Evolutionary conservation across 2,113 vertebrate genomes (phyloP), one percentile per base, ranked within the genome.

Genomic region (Nothobranchius furzeri): DNA sequence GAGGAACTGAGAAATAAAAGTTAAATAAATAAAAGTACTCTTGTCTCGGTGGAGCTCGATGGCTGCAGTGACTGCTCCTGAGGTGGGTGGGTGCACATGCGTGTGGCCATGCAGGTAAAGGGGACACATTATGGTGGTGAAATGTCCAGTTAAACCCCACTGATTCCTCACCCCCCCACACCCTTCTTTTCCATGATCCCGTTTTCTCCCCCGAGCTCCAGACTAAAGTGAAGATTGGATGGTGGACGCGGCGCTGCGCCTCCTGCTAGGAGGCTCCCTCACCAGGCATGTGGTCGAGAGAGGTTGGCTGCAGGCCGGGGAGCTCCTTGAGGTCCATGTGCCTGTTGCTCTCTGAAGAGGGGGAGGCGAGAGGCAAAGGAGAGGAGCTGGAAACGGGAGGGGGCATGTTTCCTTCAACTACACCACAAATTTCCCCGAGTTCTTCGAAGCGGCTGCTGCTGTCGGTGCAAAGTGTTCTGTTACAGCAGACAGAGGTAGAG

Each of bases 281-380:
- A 99, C 96, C 97, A 92, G 96, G 95, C 94, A 93, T 90, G 93
- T 90, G 93, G 90, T 95, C 95, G 92, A 93, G 83, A 76, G 88
- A 71, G 76, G 87, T 47, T 70, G 94, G 35, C 72, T 88, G 89
- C 42, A 79, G 37, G 88, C 94, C 90, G 90, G 93, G 94, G 86
- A 93, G 92, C 89, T 96, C 95, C 91, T 93, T 93, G 65, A 92
- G 81, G 89, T 90, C 92, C 88, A 92, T 88, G 87, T 94, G 94
- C 89, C 93, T 70, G 82, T 84, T 83, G 92, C 90, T 87, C 60
- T 85, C 84, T 43, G 90, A 88, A 75, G 92, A 91, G 90, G 20
- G 20, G 1, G 63, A 73, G 17, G 57, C 53, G 43, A 71, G 68
- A 48, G 77, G 60, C 15, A 74, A 70, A 3, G 57, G 36, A 37